phyloP scores from a whole-genome alignment of 2,888 invertebrate genomes.

The Eumacrocentrus americanus region DNA sequence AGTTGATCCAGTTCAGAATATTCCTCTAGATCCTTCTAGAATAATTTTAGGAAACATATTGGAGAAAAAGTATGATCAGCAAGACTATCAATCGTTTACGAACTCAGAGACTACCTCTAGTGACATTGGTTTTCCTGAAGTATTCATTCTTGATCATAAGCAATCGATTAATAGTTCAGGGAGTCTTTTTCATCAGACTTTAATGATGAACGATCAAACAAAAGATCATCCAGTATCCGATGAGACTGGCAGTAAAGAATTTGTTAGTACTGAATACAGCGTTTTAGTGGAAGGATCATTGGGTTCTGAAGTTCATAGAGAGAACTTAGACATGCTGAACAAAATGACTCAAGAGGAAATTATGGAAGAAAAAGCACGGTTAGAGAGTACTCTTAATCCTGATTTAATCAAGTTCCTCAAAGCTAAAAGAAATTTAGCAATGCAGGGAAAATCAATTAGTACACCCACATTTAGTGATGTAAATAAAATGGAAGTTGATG shows the following conservation, averaged over 20 bases:
- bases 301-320: slow-evolving; percentile 70
- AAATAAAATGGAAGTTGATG: slow-evolving; percentile 29
- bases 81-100: slow-evolving; percentile 24
- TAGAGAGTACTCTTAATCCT: slow-evolving; percentile 71
- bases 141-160: slow-evolving; percentile 42
- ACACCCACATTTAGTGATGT: not conserved
- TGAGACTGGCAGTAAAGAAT: not conserved
- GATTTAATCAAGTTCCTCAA: slow-evolving; percentile 72
- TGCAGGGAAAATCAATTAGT: not conserved
- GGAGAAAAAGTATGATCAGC: slow-evolving; percentile 46
- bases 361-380: slow-evolving; percentile 72
- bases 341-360: slow-evolving; percentile 79
- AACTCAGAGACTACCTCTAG: not conserved
- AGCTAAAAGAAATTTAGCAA: slow-evolving; percentile 56
- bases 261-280: slow-evolving; percentile 1
- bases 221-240: not conserved
- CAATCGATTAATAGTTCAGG: slow-evolving; percentile 24
- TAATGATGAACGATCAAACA: slow-evolving; percentile 21
- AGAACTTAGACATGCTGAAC: slow-evolving; percentile 72
- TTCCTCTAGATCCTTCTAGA: slow-evolving; percentile 35
- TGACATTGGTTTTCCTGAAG: slow-evolving; percentile 52
- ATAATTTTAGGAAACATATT: slow-evolving; percentile 55
- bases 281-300: slow-evolving; percentile 51
- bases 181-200: slow-evolving; percentile 50
- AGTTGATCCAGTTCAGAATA: slow-evolving; percentile 40